Percentiles rank a stretch among this genome's conserved stretches.
These are phyloP conservation scores for Scartelaos histophorus DNA, from an alignment of 2,113 vertebrate genomes.

Conservation along the genomic window DNA sequence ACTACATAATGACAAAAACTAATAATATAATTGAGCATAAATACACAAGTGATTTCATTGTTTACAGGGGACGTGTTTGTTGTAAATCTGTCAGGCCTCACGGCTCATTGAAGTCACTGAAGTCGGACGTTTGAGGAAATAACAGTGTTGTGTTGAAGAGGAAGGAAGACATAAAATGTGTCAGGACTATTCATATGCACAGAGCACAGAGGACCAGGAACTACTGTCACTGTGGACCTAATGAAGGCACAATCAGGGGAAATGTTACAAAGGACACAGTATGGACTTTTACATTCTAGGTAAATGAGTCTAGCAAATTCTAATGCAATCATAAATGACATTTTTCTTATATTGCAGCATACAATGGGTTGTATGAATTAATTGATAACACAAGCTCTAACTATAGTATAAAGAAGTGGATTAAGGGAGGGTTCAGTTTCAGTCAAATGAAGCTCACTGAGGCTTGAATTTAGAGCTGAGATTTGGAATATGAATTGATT, in stretches of 20 bases:
- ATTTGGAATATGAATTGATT: no score
- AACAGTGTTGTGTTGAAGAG: background rate
- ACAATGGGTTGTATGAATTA: no score
- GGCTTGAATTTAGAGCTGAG: no score
- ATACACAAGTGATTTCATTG: background rate
- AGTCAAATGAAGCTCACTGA: no score
- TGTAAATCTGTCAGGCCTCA: background rate
- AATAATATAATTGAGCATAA: background rate
- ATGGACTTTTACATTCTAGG: no score
- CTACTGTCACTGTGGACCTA: background rate
- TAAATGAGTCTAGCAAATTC: background rate
- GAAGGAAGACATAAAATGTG: slow-evolving; percentile 16
- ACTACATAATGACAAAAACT: no score
- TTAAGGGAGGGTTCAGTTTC: no score
- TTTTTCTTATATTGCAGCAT: no score
- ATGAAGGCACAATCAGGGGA: background rate
- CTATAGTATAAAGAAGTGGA: no score
- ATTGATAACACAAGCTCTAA: no score
- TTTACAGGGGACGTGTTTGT: background rate
- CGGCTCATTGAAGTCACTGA: background rate
- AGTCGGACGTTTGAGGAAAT: slow-evolving; percentile 5
- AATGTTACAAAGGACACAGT: background rate
- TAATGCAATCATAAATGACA: background rate
- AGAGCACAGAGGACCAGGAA: background rate
- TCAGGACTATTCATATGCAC: background rate